A percentile compares a stretch with the other conserved stretches of the same genome.
Conservation (phyloP, 2,113 vertebrate species). For the Tympanuchus pallidicinctus region DNA sequence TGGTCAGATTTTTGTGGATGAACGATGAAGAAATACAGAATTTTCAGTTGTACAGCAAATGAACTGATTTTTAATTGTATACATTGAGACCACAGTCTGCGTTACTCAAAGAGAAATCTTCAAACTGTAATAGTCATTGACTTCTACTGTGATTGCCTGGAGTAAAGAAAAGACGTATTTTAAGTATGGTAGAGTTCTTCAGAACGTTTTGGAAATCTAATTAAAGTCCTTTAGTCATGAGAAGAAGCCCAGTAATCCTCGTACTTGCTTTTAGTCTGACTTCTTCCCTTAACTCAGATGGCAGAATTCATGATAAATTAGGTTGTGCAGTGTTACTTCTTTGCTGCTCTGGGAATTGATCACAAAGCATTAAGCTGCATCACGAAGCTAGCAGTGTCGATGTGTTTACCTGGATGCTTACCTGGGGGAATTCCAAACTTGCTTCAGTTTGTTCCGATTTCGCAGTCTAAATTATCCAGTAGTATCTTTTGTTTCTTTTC, state of each 20-base stretch:
- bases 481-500: neutral
- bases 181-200: neutral
- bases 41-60: neutral
- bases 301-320: neutral
- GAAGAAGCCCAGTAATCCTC: neutral
- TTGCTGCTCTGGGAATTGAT: neutral
- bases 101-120: too few relatives aligned
- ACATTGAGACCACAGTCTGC: too few relatives aligned
- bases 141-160: neutral
- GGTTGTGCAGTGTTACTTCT: neutral
- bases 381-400: neutral
- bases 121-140: neutral
- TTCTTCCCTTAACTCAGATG: neutral
- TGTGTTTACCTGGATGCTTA: neutral
- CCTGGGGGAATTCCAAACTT: neutral
- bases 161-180: neutral
- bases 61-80: neutral
- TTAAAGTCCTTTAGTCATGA: neutral
- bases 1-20: neutral
- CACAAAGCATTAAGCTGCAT: neutral
- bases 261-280: neutral
- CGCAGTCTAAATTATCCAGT: neutral
- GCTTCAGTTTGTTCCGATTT: neutral
- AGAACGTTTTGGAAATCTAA: neutral
- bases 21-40: neutral